phyloP scores from a whole-genome alignment of 2,113 vertebrate species.

The Atrichornis clamosus region DNA sequence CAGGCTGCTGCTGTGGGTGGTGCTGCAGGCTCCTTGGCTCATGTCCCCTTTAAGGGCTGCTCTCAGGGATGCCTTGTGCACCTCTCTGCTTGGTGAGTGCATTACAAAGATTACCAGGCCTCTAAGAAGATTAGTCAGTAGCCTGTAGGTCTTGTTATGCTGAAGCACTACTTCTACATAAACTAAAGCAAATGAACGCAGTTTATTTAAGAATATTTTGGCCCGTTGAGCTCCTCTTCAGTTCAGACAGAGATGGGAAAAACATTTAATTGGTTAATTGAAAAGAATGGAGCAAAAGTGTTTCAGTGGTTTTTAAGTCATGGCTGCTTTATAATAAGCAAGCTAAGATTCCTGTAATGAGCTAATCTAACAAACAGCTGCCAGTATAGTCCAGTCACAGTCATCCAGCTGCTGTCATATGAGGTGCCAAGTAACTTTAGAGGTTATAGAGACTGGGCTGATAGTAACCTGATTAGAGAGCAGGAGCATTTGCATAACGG shows the following conservation, averaged over 20 bases:
- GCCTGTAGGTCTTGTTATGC: background rate
- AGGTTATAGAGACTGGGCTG: background rate
- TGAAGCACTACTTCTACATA: background rate
- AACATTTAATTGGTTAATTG: background rate
- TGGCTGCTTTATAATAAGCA: background rate
- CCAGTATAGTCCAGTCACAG: background rate
- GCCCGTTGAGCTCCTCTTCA: background rate
- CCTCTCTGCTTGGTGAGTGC: background rate
- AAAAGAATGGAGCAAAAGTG: background rate
- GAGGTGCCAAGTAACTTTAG: background rate
- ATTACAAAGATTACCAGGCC: slow-evolving; percentile 30
- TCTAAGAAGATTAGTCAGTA: slow-evolving; percentile 53
- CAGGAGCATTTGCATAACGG: background rate
- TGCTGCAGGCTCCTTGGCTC: background rate
- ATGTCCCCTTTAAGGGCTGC: background rate
- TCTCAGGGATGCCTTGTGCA: background rate
- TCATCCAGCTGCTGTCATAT: background rate
- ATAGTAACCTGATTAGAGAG: background rate
- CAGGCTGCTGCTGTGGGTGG: background rate
- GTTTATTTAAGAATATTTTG: background rate
- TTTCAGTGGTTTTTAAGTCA: background rate
- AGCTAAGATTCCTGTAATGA: background rate
- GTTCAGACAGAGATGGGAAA: background rate
- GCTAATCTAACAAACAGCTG: background rate
- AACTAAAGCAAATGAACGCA: background rate